A percentile compares a stretch with the other conserved stretches of the same genome.
Conservation (phyloP, 2,888 invertebrate genomes). For the Cosmopolites sordidus region DNA sequence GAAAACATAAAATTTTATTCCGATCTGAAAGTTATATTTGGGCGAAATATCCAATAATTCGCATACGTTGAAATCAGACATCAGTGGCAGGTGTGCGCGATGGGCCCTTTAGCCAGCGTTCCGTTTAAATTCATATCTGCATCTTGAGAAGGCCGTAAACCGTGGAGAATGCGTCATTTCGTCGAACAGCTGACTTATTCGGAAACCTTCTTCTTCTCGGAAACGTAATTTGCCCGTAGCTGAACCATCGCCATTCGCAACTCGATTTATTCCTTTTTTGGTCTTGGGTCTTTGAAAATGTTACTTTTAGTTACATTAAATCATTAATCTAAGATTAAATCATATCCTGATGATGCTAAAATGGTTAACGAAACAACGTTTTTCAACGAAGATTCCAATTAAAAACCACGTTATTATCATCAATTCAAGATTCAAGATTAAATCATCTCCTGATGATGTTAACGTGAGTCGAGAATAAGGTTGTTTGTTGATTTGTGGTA, state of each 20-base stretch:
- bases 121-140: conserved; percentile 43
- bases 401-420: too few relatives aligned
- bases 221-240: neutral
- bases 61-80: conserved; percentile 37
- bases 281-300: too few relatives aligned
- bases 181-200: conserved; percentile 19
- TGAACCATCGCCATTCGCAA: neutral
- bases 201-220: neutral
- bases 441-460: too few relatives aligned
- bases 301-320: too few relatives aligned
- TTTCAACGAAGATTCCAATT: too few relatives aligned
- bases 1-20: conserved; percentile 26
- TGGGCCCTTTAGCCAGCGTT: conserved; percentile 33
- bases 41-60: conserved; percentile 36
- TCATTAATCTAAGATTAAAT: too few relatives aligned
- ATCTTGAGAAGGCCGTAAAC: conserved; percentile 32
- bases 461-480: too few relatives aligned
- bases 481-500: too few relatives aligned
- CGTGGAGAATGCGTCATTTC: conserved; percentile 21
- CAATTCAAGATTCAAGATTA: too few relatives aligned
- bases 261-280: too few relatives aligned
- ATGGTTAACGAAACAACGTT: too few relatives aligned
- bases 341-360: too few relatives aligned
- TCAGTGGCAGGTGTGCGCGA: conserved; percentile 39
- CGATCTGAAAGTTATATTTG: conserved; percentile 28